Percentiles rank a stretch among this genome's conserved stretches.
phyloP scores from a whole-genome alignment of 2,113 vertebrate species.

The Leucoraja erinaceus region DNA sequence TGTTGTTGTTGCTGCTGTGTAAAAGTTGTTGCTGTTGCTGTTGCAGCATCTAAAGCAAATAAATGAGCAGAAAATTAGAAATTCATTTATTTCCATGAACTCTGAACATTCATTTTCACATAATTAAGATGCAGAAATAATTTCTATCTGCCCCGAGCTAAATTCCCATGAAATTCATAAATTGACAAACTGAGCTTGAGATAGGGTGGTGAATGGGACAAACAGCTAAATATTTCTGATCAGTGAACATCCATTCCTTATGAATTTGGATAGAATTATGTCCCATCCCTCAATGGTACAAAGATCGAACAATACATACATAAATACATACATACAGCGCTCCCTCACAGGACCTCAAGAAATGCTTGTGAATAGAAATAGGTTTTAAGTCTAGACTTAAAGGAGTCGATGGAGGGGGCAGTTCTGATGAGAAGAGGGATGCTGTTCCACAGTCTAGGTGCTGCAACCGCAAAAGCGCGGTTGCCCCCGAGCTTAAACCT shows the following conservation, averaged over 20 bases:
- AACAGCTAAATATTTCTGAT: neutral
- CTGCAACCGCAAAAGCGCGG: no score
- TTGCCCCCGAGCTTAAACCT: no score
- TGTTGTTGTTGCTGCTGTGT: neutral
- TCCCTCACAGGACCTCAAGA: no score
- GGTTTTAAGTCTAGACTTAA: no score
- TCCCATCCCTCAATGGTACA: neutral
- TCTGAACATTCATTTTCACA: neutral
- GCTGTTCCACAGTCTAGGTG: no score
- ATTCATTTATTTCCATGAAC: neutral
- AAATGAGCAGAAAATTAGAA: neutral
- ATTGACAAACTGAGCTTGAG: no score
- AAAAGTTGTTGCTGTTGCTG: neutral
- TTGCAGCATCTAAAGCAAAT: neutral
- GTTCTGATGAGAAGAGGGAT: no score
- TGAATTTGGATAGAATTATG: neutral
- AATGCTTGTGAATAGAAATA: no score
- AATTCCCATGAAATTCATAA: neutral
- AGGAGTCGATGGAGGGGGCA: no score
- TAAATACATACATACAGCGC: no score
- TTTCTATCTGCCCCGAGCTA: neutral
- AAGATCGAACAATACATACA: no score
- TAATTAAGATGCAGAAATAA: neutral
- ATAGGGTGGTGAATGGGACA: no score
- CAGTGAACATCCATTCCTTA: neutral